Evolutionary conservation across 2,113 vertebrate genomes (phyloP).

Genomic region (Brachirus orientalis): DNA sequence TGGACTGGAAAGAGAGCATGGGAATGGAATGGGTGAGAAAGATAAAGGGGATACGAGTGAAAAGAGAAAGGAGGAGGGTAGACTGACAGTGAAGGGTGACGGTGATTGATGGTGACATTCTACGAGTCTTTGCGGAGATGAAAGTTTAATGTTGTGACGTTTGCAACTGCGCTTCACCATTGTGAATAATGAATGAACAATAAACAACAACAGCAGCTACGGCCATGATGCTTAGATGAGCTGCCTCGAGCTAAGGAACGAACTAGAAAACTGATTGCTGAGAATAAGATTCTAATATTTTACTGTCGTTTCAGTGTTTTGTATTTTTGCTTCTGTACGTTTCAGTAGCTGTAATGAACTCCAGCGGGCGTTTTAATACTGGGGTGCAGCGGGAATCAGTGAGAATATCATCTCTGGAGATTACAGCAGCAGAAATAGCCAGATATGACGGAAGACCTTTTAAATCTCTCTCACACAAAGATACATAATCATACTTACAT

Average conservation of each 20-base stretch:
- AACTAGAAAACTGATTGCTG: conserved; percentile 19
- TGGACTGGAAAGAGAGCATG: conserved; percentile 20
- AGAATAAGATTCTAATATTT: conserved; percentile 16
- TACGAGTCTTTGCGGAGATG: conserved; percentile 65
- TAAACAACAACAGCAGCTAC: conserved; percentile 54
- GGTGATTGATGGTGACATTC: conserved; percentile 78
- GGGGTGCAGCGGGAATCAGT: conserved; percentile 38
- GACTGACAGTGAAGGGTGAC: conserved; percentile 67
- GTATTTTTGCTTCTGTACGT: conserved; percentile 14
- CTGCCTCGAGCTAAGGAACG: conserved; percentile 26
- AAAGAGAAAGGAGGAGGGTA: conserved; percentile 11
- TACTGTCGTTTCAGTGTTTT: conserved; percentile 23
- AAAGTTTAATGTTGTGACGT: conserved; percentile 76
- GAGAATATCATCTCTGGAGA: conserved; percentile 51
- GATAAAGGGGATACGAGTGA: conserved; percentile 21
- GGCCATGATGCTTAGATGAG: conserved; percentile 11
- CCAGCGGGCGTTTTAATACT: conserved; percentile 25
- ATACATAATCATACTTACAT: neutral
- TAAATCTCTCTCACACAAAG: no score
- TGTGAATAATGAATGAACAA: conserved; percentile 75
- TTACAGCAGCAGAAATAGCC: conserved; percentile 44
- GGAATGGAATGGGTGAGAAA: conserved; percentile 22
- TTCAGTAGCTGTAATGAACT: conserved; percentile 1
- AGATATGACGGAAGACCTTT: conserved; percentile 38
- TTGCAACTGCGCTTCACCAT: conserved; percentile 34